Base-by-base conservation (phyloP, 2,888 invertebrate species). In the Ariolimax columbianus region DNA sequence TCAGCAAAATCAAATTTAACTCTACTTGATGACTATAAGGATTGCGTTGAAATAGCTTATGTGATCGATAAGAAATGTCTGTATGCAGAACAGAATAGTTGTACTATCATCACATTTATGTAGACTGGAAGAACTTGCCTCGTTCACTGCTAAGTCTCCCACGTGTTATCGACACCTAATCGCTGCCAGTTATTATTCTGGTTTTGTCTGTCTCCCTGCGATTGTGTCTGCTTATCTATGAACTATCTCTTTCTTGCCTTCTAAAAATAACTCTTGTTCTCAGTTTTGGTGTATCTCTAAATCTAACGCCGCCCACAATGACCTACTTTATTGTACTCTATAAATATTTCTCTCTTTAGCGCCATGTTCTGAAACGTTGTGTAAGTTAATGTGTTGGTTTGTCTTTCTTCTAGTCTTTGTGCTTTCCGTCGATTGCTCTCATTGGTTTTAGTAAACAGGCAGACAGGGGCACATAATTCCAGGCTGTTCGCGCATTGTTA, bases 301-400 rank as follows among this genome's bases (percentile, higher is more conserved):
- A 23, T 40, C 72, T 72, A n/a, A 9, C 40, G 38, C 40, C 40
- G n/a, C 9, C 38, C 7, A 38, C 38, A 72, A 72, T 72, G 72
- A 72, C 72, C 72, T 40, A 72, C 72, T 72, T 72, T 40, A 70
- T 70, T 23, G 6, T 17, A 19, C 38, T 70, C 38, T 72, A 72
- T 72, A 72, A 72, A 72, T 72, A 72, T 72, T 72, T 72, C 72
- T 40, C 11, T 30, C 72, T 26, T 72, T n/a, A 11, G 9, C 38
- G 26, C 40, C 23, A 30, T 72, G 36, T 68, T 47, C 47, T 33
- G 17, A 11, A 19, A 38, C 47, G 51, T 36, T n/a, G 3, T 75
- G 19, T 43, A n/a, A 51, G 0, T 77, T 33, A 9, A 17, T 51
- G 19, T 7, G 23, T 77, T 19, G 51, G 33, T 77, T 40, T n/a